phyloP scores from a whole-genome alignment of 2,113 vertebrate species.

The Trochalopteron elliotii region DNA sequence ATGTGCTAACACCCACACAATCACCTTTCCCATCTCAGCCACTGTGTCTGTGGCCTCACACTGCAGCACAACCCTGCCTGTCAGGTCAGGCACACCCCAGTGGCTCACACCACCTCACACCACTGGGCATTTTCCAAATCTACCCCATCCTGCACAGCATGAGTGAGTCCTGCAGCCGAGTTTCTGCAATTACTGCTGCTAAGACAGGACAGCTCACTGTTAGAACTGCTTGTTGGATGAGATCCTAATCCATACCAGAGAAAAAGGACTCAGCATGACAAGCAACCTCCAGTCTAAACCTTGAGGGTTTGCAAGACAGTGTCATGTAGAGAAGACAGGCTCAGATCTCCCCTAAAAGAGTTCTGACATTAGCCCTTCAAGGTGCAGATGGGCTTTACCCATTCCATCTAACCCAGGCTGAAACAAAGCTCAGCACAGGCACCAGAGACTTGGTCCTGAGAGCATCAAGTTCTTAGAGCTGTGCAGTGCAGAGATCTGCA shows the following conservation, averaged over 20 bases:
- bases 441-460: not conserved
- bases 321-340: not conserved
- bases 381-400: not conserved
- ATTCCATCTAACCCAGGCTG: not conserved
- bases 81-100: not conserved
- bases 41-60: not conserved
- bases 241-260: not conserved
- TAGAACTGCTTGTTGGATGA: not conserved
- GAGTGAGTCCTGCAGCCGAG: not conserved
- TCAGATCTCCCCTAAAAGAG: not conserved
- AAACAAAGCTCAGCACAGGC: not conserved
- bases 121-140: not conserved
- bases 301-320: not conserved
- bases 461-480: not conserved
- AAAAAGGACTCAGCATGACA: not conserved
- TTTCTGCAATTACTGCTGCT: not conserved
- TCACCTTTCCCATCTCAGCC: not conserved
- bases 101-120: not conserved
- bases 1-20: slow-evolving; percentile 14
- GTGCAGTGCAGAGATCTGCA: not conserved
- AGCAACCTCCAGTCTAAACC: not conserved
- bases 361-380: not conserved
- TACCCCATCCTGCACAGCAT: not conserved
- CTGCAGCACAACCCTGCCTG: not conserved
- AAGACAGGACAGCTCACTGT: not conserved